A percentile compares a stretch with the other conserved stretches of the same genome.
These are phyloP conservation scores for Sminthopsis crassicaudata DNA, from an alignment of 2,113 vertebrate species.

Conservation along the genomic window DNA sequence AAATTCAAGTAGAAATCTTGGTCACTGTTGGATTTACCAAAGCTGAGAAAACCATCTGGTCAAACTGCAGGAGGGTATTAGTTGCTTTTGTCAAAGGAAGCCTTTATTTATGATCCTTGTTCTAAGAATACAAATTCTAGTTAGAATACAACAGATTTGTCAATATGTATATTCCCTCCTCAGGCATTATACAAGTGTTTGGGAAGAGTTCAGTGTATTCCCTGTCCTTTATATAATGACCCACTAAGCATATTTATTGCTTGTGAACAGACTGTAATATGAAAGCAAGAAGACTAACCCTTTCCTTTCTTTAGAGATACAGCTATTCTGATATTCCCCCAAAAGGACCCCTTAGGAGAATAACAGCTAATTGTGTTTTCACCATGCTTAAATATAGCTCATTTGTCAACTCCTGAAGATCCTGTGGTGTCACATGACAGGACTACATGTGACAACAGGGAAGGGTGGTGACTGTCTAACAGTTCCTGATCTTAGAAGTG, in stretches of 20 bases:
- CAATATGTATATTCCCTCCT: background rate
- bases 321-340: background rate
- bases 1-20: background rate
- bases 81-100: background rate
- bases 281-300: background rate
- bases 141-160: background rate
- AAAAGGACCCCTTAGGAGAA: background rate
- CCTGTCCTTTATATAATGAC: background rate
- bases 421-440: slow-evolving; percentile 12
- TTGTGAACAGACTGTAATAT: slow-evolving; percentile 28
- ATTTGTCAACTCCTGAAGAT: background rate
- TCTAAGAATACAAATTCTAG: background rate
- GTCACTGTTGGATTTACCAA: background rate
- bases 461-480: slow-evolving; percentile 22
- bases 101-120: background rate
- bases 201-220: slow-evolving; percentile 13
- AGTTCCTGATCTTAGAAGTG: background rate
- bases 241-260: background rate
- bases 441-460: background rate
- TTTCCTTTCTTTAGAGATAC: background rate
- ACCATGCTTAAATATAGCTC: background rate
- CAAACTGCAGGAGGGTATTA: background rate
- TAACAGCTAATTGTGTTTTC: slow-evolving; percentile 4
- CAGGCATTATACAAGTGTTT: background rate
- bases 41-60: background rate